These are phyloP conservation scores for Styela plicata DNA, from an alignment of 23 tunicate genomes.

Conservation along the genomic window DNA sequence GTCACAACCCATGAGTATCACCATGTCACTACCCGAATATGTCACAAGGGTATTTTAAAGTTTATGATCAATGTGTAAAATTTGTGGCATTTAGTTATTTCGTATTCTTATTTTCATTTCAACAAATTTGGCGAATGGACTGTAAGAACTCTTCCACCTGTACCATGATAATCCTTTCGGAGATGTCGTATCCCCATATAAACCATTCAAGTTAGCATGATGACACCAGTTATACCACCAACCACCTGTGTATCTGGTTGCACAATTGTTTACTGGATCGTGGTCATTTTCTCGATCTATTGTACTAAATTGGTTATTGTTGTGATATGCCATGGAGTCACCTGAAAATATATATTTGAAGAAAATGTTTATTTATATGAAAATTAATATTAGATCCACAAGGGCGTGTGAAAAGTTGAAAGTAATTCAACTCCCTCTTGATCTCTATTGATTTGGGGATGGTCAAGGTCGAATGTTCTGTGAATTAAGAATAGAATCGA, in stretches of 20 bases:
- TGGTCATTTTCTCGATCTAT: background rate
- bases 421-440: too few relatives aligned
- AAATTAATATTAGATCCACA: too few relatives aligned
- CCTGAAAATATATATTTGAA: too few relatives aligned
- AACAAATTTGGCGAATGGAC: background rate
- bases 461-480: too few relatives aligned
- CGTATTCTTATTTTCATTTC: slow-evolving; percentile 6
- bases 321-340: background rate
- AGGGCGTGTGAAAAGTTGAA: too few relatives aligned
- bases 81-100: background rate
- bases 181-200: background rate
- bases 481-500: too few relatives aligned
- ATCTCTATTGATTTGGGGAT: too few relatives aligned
- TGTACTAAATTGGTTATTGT: background rate
- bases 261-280: background rate
- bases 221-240: slow-evolving; percentile 12
- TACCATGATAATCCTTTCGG: background rate
- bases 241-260: background rate
- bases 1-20: too few relatives aligned
- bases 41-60: too few relatives aligned
- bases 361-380: too few relatives aligned
- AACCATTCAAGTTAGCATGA: slow-evolving; percentile 4
- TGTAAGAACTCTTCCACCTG: background rate
- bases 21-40: too few relatives aligned
- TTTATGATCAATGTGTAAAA: too few relatives aligned